phyloP scores from a whole-genome alignment of 2,888 invertebrate genomes.

The Acleris emargana region DNA sequence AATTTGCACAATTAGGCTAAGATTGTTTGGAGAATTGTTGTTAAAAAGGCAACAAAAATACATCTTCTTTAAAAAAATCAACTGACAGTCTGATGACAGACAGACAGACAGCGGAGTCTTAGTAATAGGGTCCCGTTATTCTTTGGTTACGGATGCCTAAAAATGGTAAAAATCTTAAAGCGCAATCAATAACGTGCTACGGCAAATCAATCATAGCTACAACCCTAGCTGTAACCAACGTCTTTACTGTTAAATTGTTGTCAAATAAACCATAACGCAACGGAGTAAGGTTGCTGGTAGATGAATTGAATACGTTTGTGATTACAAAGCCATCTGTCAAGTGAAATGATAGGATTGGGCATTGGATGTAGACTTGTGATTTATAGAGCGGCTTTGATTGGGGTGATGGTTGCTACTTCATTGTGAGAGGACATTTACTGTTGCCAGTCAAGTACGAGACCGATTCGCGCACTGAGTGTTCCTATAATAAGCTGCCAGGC shows the following conservation, averaged over 20 bases:
- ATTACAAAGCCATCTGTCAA: slow-evolving; percentile 44
- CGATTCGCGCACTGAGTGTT: no score
- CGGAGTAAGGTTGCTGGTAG: not conserved
- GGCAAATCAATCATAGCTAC: slow-evolving; percentile 44
- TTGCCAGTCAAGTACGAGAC: no score
- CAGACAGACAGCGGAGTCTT: no score
- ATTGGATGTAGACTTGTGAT: slow-evolving; percentile 43
- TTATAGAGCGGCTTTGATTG: slow-evolving; percentile 27
- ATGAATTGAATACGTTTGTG: slow-evolving; percentile 23
- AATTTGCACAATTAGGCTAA: no score
- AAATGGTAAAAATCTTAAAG: slow-evolving; percentile 35
- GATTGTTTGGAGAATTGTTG: no score
- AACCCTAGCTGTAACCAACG: slow-evolving; percentile 27
- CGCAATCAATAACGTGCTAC: slow-evolving; percentile 44
- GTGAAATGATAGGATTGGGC: slow-evolving; percentile 45
- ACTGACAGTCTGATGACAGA: no score
- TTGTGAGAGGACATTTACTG: not conserved
- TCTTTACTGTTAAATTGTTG: not conserved
- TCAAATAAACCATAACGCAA: slow-evolving; percentile 1
- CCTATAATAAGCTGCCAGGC: no score
- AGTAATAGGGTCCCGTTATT: no score
- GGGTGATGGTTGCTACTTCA: not conserved
- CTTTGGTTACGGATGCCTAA: no score
- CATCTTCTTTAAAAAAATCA: no score
- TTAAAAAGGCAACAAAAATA: no score